These are phyloP conservation scores for Intellagama lesueurii DNA, from an alignment of 2,797 vertebrate species.

Conservation along the genomic window DNA sequence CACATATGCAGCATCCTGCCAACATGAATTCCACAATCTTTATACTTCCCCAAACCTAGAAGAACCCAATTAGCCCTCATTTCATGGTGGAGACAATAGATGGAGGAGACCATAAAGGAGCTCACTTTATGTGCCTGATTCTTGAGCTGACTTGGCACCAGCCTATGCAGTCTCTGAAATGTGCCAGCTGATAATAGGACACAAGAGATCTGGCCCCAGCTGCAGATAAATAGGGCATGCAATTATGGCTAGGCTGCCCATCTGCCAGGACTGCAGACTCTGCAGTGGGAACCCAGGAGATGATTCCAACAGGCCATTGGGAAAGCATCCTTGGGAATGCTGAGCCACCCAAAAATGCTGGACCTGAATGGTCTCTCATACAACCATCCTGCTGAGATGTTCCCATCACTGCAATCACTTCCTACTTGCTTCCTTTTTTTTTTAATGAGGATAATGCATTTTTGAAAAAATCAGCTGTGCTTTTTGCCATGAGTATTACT, in stretches of 20 bases:
- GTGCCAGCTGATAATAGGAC: constrained; percentile 19
- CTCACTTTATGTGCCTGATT: not conserved
- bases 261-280: not conserved
- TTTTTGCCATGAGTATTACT: not conserved
- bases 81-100: not conserved
- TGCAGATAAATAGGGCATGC: constrained; percentile 17
- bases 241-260: not conserved
- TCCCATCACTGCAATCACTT: not conserved
- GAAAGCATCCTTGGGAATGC: not conserved
- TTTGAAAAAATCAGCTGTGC: not conserved
- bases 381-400: not conserved
- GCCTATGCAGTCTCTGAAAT: constrained; percentile 9
- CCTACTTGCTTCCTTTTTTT: not conserved
- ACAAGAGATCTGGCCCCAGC: constrained; percentile 14
- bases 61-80: not conserved
- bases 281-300: not conserved
- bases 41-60: not conserved
- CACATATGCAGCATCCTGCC: not conserved
- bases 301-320: not conserved
- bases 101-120: not conserved
- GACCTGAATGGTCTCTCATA: not conserved
- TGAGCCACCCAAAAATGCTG: not conserved
- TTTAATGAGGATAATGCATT: not conserved
- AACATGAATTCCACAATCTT: not conserved
- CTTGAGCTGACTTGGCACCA: constrained; percentile 22